Base-by-base conservation (phyloP, 2,888 invertebrate species). In the Aphodius sticticus region DNA sequence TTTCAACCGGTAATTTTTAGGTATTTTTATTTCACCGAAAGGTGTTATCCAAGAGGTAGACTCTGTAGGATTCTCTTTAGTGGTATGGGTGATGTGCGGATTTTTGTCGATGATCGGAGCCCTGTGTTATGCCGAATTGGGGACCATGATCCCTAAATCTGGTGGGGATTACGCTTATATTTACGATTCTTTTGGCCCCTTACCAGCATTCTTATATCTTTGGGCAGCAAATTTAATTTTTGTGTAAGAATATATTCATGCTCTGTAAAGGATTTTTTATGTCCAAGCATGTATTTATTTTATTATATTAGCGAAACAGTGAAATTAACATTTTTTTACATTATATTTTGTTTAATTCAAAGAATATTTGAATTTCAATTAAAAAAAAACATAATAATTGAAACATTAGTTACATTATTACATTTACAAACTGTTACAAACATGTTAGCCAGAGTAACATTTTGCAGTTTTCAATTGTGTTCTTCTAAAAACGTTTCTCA, bases 161-260 rank as follows among this genome's bases (percentile, higher is more conserved):
- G 99, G 99, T 26, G 99, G 98, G 1, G 99, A 99, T 90, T 99
- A 99, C 89, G 97, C 98, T 69, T 99, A 99, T 86, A 98, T 99
- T 82, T 92, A 94, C 86, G 95, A 97, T 89, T 96, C 98, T 0
- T 99, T 94, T 87, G 99, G 99, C 36, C 92, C 95, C 1, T 89
- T 99, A 79, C 97, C 97, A 15, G 96, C 98, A 0, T 99, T 99
- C 88, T 91, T 99, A 14, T 99, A 97, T 88, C 91, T 99, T 14
- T 99, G 99, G 99, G 97, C 97, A 87, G 97, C 98, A n/a, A 95
- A 97, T 90, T 92, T 98, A 86, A 96, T 99, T 82, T 97, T 99
- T 91, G 97, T 98, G 95, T 98, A 90, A 93, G 97, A 92, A 88
- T 82, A 3, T n/a, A n/a, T n/a, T n/a, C n/a, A n/a, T n/a, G 26